A percentile compares a stretch with the other conserved stretches of the same genome.
Conservation (phyloP, 2,888 invertebrate genomes). For the Cetonia aurata region DNA sequence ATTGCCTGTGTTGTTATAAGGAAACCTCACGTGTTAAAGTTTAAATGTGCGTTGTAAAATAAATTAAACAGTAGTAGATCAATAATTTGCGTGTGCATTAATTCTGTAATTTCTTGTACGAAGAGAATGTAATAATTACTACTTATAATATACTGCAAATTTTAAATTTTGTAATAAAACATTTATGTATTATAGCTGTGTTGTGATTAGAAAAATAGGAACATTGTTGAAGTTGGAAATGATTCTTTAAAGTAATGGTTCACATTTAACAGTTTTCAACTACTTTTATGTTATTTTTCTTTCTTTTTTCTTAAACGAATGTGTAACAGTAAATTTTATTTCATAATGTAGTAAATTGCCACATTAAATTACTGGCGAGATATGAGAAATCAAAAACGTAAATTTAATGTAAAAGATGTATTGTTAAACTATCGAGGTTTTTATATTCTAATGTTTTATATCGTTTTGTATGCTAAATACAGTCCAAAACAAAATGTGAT, state of each 20-base stretch:
- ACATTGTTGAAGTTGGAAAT: constrained; percentile 22
- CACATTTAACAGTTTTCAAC: neutral
- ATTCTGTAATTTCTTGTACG: constrained; percentile 26
- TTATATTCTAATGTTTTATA: constrained; percentile 39
- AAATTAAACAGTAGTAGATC: constrained; percentile 25
- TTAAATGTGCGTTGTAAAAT: constrained; percentile 32
- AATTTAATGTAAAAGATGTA: constrained; percentile 26
- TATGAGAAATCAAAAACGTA: constrained; percentile 27
- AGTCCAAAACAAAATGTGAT: constrained; percentile 37
- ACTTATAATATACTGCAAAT: constrained; percentile 23
- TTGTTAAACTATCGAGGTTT: constrained; percentile 34
- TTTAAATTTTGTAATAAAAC: constrained; percentile 33
- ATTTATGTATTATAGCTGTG: constrained; percentile 43
- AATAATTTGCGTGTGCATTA: constrained; percentile 9
- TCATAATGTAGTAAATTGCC: constrained; percentile 30
- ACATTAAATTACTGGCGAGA: constrained; percentile 19
- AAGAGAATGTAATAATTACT: constrained; percentile 5
- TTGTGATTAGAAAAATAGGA: constrained; percentile 39
- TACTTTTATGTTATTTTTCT: constrained; percentile 7
- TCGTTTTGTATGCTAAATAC: constrained; percentile 35
- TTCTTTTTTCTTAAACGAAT: constrained; percentile 6
- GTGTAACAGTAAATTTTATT: constrained; percentile 27
- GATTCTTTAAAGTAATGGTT: constrained; percentile 9
- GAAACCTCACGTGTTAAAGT: constrained; percentile 30
- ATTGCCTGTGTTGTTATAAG: constrained; percentile 31